Base-by-base conservation (phyloP, 1,140 invertebrate species). In the Monomorium pharaonis region DNA sequence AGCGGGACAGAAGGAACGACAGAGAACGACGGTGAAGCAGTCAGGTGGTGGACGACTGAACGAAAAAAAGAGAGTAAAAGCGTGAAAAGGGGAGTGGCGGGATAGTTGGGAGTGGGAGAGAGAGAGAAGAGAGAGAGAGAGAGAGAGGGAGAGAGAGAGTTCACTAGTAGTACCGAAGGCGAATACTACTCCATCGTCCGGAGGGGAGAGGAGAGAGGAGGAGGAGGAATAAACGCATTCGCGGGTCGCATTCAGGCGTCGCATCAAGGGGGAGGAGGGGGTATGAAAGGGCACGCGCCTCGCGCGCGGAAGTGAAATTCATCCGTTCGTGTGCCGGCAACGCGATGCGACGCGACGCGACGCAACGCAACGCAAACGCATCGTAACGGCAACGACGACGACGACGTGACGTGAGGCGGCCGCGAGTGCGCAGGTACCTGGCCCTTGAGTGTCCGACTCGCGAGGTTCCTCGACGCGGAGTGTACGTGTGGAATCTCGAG, bases 271-370 rank as follows among this genome's bases (percentile, higher is more conserved):
- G 4, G 14, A 3, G 9, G 16, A 18, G 14, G 67, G 14, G 37
- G 37, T 9, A 1, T 44, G 27, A 51, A 51, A 14, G 42, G 44
- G 10, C 6, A 49, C 42, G 9, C 69, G 21, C 7, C 33, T 37
- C 21, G 14, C 27, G 70, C 56, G 27, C 42, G 60, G 49, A 80
- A 80, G 62, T 42, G 42, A 67, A 74, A 63, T 37, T 37, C 7
- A 5, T 37, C 33, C 42, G 54, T 16, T 16, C 3, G 16, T 49
- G 9, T n/a, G 47, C 16, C 76, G 76, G 42, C 47, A 16, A 76
- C 86, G 86, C 87, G 86, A 69, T 51, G 56, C 74, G 18, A 30
- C 74, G 56, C 74, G 14, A 24, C 33, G 74, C 56, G 9, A 10
- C 47, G 49, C 49, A 9, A n/a, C 69, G 76, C 60, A 18, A 2